A percentile compares a stretch with the other conserved stretches of the same genome.
Evolutionary conservation across 2,113 vertebrate genomes (phyloP).

Genomic region (Bufo gargarizans): DNA sequence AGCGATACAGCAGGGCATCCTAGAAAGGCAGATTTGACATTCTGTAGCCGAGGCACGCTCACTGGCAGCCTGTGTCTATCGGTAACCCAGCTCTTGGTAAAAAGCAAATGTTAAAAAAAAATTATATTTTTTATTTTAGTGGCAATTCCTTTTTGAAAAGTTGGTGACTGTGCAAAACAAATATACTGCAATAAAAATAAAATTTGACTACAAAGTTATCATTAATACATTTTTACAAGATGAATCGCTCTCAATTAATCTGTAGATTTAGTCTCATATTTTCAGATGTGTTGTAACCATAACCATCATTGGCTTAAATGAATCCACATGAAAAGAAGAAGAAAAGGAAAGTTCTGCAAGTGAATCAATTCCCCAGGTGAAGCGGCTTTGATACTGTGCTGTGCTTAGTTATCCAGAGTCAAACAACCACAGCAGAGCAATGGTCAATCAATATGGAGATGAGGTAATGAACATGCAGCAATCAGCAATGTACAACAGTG

Average conservation of each 20-base stretch:
- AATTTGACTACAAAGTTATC: background rate
- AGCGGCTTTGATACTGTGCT: conserved; percentile 27
- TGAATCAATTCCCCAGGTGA: conserved; percentile 1
- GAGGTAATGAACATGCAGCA: background rate
- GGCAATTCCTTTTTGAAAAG: too few species aligned
- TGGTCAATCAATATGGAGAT: conserved; percentile 40
- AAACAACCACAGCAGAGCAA: conserved; percentile 27
- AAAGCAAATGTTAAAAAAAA: background rate
- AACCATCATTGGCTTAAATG: conserved; percentile 21
- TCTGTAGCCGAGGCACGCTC: background rate
- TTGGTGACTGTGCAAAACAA: background rate
- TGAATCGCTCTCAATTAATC: background rate
- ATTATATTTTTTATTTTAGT: too few species aligned
- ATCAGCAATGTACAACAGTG: conserved; percentile 3
- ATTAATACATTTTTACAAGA: background rate
- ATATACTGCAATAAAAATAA: background rate
- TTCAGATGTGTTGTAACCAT: background rate
- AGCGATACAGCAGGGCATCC: background rate
- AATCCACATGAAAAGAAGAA: conserved; percentile 19
- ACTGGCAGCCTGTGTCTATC: background rate
- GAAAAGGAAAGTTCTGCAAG: conserved; percentile 11
- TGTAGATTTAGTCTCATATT: background rate
- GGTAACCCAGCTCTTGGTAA: too few species aligned
- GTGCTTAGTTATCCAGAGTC: conserved; percentile 5
- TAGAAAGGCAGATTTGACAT: background rate